Conservation (phyloP, 1,140 invertebrate species). For the Phocides pigmalion region DNA sequence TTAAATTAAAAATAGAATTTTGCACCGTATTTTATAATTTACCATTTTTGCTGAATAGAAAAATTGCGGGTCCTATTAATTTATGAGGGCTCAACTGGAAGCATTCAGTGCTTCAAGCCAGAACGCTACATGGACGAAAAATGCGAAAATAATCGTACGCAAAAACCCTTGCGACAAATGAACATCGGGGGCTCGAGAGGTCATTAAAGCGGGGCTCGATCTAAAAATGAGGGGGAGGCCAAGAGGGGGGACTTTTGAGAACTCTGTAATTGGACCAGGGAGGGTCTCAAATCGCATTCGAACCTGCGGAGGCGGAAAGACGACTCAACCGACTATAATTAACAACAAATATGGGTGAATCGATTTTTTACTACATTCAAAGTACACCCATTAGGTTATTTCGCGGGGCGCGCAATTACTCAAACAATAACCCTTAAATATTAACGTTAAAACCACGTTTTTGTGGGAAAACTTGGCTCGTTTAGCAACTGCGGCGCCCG, state of each 20-base stretch:
- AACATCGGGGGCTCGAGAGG: slow-evolving; percentile 80
- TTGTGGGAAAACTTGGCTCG: slow-evolving; percentile 77
- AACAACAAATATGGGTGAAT: slow-evolving; percentile 82
- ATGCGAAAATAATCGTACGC: slow-evolving; percentile 78
- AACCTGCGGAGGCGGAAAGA: slow-evolving; percentile 76
- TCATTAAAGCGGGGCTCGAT: slow-evolving; percentile 81
- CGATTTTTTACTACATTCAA: slow-evolving; percentile 67
- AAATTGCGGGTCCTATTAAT: slow-evolving; percentile 49
- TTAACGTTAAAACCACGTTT: slow-evolving; percentile 66
- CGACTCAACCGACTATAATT: slow-evolving; percentile 79
- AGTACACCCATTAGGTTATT: slow-evolving; percentile 68
- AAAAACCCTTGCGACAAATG: slow-evolving; percentile 80
- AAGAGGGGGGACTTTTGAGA: slow-evolving; percentile 70
- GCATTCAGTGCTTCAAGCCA: slow-evolving; percentile 48
- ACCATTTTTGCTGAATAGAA: slow-evolving; percentile 32
- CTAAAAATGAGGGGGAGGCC: slow-evolving; percentile 71
- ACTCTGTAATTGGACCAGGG: slow-evolving; percentile 81
- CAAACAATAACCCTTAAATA: slow-evolving; percentile 71
- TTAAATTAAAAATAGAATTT: slow-evolving; percentile 33
- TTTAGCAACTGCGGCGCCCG: slow-evolving; percentile 66
- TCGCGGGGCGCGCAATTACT: slow-evolving; percentile 69
- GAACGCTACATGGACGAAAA: slow-evolving; percentile 59
- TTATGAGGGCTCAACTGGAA: slow-evolving; percentile 41
- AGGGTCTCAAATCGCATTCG: slow-evolving; percentile 81
- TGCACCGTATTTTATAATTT: slow-evolving; percentile 21